Conservation (phyloP, 2,797 vertebrate species). For the Cirrhinus mrigala region DNA sequence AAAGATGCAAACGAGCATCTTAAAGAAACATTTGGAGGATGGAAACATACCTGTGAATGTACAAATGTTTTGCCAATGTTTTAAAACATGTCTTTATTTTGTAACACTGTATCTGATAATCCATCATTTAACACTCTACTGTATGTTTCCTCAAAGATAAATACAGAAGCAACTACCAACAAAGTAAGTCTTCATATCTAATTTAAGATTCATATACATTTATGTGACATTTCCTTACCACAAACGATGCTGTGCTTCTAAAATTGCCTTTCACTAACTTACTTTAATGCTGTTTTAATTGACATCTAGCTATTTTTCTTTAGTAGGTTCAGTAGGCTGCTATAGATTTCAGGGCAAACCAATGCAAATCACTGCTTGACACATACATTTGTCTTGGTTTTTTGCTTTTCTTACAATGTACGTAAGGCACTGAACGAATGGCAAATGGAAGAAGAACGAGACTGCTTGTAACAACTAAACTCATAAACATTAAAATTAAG, state of each 20-base stretch:
- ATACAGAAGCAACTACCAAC: not conserved
- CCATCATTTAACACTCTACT: not conserved
- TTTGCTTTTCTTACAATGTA: not conserved
- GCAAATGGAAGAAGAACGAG: not conserved
- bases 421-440: not conserved
- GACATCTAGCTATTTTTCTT: not conserved
- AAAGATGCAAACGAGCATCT: slow-evolving; percentile 1
- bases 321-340: not conserved
- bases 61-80: not conserved
- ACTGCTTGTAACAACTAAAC: slow-evolving; percentile 31
- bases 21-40: not conserved
- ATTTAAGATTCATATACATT: not conserved
- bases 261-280: not conserved
- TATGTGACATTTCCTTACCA: not conserved
- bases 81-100: not conserved
- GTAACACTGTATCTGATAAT: not conserved
- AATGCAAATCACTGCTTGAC: slow-evolving; percentile 21
- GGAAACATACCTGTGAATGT: not conserved
- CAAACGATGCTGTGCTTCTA: not conserved
- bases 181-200: not conserved
- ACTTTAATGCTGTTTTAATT: not conserved
- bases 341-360: not conserved
- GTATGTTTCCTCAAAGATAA: not conserved
- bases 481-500: slow-evolving; percentile 9
- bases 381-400: not conserved